Base-by-base conservation (phyloP, 1,140 invertebrate genomes). In the Heliconius hermathena region DNA sequence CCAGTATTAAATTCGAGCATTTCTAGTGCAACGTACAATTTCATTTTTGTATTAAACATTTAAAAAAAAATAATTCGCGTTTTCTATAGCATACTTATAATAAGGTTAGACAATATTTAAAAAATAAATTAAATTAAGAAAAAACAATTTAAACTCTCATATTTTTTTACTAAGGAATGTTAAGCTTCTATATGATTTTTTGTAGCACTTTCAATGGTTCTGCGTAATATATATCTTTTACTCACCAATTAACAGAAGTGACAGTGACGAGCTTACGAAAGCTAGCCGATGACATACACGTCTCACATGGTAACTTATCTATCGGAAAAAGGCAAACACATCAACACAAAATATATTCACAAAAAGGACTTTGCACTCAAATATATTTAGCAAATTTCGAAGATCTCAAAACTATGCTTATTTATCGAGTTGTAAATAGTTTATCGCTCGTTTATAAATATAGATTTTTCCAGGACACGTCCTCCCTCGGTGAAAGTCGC, bases 401-500 rank as follows among this genome's bases (percentile, higher is more conserved):
- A 16, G 22, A 29, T 66, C 16, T 66, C 4, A 26, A 66, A 66
- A 66, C 9, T 29, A 16, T 66, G 29, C 18, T 70, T 76, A 22
- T 76, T 76, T 76, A 76, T 71, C 16, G 49, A 76, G 8, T 73
- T 70, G 33, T 72, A 77, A 54, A 46, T 70, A 74, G 71, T 52
- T 71, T 79, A 54, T 72, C 74, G 78, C 22, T 57, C 36, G 54
- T n/a, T 78, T 29, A 66, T 29, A 66, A 66, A 49, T 76, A 71
- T 36, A 3, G 8, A 29, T 73, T 72, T 29, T 36, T 26, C 8
- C 75, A 76, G 75, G 72, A 70, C 29, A 57, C 66, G 78, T 80
- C 60, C 36, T 76, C 52, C 5, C 74, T 46, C 74, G 33, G 73
- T 46, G 78, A 9, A 41, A 66, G 46, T 74, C 70, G 78, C 33